phyloP scores from a whole-genome alignment of 2,113 vertebrate genomes.

The Tragelaphus strepsiceros region DNA sequence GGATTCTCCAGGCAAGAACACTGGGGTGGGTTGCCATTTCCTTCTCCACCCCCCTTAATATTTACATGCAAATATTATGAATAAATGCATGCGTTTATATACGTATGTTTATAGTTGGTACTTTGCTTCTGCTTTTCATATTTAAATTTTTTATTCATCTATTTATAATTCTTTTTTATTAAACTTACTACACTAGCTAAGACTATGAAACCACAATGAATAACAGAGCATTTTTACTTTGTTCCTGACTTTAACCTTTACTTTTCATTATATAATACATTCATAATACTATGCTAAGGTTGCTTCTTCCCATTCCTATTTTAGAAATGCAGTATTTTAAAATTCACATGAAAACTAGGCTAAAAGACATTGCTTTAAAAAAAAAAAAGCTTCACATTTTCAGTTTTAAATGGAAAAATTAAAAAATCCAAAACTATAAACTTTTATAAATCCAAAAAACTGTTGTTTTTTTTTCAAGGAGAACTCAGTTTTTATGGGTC shows the following conservation, averaged over 20 bases:
- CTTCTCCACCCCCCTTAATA: no score
- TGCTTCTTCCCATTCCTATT: conserved; percentile 14
- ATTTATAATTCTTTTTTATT: background rate
- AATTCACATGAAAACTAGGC: conserved; percentile 52
- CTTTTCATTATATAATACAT: background rate
- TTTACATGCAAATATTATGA: conserved; percentile 13
- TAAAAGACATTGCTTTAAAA: background rate
- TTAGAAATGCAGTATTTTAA: conserved; percentile 51
- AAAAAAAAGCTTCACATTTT: conserved; percentile 7
- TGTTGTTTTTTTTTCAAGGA: background rate
- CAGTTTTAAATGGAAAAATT: conserved; percentile 25
- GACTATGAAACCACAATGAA: background rate
- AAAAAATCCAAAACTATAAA: conserved; percentile 15
- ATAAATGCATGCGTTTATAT: background rate
- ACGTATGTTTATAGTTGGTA: background rate
- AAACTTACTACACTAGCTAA: background rate
- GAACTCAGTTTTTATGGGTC: conserved; percentile 86
- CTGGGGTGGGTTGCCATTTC: no score
- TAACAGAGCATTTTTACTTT: background rate
- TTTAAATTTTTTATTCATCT: conserved; percentile 12
- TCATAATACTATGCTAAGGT: conserved; percentile 17
- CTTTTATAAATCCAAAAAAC: background rate
- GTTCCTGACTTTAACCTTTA: conserved; percentile 6
- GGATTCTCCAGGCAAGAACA: no score
- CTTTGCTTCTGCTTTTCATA: background rate